Conservation (phyloP, 2,888 invertebrate genomes). For the Drosophila merina region DNA sequence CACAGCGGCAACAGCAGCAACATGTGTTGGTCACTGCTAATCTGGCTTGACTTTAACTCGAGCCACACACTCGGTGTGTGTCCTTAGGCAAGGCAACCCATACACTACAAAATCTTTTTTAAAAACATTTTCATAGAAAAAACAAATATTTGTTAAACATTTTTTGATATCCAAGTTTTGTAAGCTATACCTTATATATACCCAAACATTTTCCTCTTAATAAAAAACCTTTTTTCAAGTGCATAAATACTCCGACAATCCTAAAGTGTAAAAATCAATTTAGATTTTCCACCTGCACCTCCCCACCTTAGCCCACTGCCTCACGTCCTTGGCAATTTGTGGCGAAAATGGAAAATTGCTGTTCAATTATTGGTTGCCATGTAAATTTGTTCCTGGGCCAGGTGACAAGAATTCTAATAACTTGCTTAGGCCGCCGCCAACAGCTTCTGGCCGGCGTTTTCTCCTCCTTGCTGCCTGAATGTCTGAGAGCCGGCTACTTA, state of each 20-base stretch:
- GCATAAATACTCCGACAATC: constrained; percentile 22
- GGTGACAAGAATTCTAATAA: constrained; percentile 78
- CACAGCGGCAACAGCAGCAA: constrained; percentile 49
- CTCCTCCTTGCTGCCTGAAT: background rate
- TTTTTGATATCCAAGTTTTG: no score
- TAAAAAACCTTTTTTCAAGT: background rate
- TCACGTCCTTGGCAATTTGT: constrained; percentile 75
- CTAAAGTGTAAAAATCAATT: constrained; percentile 79
- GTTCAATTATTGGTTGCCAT: constrained; percentile 82
- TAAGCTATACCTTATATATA: no score
- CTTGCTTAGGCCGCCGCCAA: constrained; percentile 57
- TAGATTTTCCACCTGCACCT: constrained; percentile 60
- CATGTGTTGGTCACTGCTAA: constrained; percentile 70
- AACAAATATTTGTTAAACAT: no score
- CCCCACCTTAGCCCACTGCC: constrained; percentile 19
- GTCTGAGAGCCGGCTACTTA: constrained; percentile 27
- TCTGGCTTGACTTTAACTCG: constrained; percentile 57
- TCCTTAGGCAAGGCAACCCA: constrained; percentile 59
- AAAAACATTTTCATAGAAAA: no score
- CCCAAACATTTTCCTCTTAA: no score
- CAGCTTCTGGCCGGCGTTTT: background rate
- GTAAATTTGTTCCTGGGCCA: constrained; percentile 70
- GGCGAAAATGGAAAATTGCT: constrained; percentile 80
- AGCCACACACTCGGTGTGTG: constrained; percentile 48
- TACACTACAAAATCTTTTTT: constrained; percentile 1